Base-by-base conservation (phyloP, 2,113 vertebrate species). In the cat (Felis catus) region DNA sequence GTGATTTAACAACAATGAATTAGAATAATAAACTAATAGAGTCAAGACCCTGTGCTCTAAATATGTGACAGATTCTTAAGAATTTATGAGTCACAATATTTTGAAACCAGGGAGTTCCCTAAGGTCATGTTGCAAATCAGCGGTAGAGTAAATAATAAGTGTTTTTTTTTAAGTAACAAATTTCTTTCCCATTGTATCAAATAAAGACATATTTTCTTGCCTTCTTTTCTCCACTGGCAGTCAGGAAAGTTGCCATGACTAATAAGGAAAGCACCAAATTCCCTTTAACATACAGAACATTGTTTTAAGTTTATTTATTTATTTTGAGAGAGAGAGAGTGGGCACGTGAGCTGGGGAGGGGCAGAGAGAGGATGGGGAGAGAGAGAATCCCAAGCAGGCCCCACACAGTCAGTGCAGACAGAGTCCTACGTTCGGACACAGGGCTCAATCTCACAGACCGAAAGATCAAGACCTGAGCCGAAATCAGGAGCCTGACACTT, bases 61-160 rank as follows among this genome's bases (percentile, higher is more conserved):
- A 33, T 39, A 53, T 84, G 74, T 94, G 68, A 95, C 31, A 63
- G 21, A 80, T 21, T 63, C 76, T 12, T 79, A 45, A 90, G 89
- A 98, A 93, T 65, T 96, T 82, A 51, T 83, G 84, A 97, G 58
- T 93, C 93, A 96, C 18, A 31, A 66, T 84, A 36, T 53, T 93
- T 74, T 84, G 27, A 93, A 98, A 93, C 87, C 92, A 98, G 87
- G 96, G 96, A 96, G 73, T 96, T 97, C 92, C 83, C 92, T n/a
- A 36, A 93, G 85, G 79, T 92, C 95, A 81, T 66, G 16, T 23
- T 96, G 48, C 79, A 74, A 96, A 90, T 90, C 92, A 96, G 23
- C 68, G 74, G 19, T 80, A 93, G 48, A 89, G 66, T 94, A 97
- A 97, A 96, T 92, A 88, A 48, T 74, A 63, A 82, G 13, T 88